Conservation (phyloP, 2,888 invertebrate genomes). For the Agriopis aurantiaria region DNA sequence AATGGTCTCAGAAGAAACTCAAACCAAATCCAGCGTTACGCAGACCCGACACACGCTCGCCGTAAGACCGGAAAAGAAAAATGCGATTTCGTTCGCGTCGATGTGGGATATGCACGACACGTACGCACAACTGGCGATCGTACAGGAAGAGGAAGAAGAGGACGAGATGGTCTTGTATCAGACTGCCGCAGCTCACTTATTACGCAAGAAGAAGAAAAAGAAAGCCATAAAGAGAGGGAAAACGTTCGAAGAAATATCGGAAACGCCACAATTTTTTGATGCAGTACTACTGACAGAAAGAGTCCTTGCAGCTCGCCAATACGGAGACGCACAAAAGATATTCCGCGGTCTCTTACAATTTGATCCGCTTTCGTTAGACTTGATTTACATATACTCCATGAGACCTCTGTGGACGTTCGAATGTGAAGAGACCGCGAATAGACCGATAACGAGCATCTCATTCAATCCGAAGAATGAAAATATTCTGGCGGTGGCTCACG, state of each 20-base stretch:
- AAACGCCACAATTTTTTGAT: conserved; percentile 82
- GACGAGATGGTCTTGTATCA: conserved; percentile 82
- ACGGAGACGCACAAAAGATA: conserved; percentile 88
- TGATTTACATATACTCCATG: conserved; percentile 89
- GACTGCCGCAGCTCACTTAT: conserved; percentile 64
- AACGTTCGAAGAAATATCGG: conserved; percentile 65
- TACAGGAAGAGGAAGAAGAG: conserved; percentile 61
- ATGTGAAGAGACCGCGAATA: conserved; percentile 78
- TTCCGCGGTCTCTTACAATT: conserved; percentile 89
- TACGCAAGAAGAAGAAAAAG: conserved; percentile 66
- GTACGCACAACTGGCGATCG: conserved; percentile 79
- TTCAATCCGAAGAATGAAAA: conserved; percentile 90
- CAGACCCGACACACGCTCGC: conserved; percentile 89
- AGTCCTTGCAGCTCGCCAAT: conserved; percentile 90
- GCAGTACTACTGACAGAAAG: conserved; percentile 89
- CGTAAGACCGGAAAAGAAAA: conserved; percentile 81
- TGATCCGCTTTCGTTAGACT: conserved; percentile 88
- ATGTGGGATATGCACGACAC: conserved; percentile 93
- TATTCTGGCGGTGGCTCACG: conserved; percentile 92
- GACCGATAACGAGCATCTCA: conserved; percentile 87
- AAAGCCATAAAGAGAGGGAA: conserved; percentile 49
- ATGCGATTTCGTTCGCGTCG: conserved; percentile 89
- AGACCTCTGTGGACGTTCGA: conserved; percentile 89
- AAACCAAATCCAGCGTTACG: conserved; percentile 87
- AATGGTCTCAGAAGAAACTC: conserved; percentile 89